Evolutionary conservation across 2,797 vertebrate species (phyloP), one percentile per base, ranked within the genome.

Genomic region (Myioborus melanocephalus): DNA sequence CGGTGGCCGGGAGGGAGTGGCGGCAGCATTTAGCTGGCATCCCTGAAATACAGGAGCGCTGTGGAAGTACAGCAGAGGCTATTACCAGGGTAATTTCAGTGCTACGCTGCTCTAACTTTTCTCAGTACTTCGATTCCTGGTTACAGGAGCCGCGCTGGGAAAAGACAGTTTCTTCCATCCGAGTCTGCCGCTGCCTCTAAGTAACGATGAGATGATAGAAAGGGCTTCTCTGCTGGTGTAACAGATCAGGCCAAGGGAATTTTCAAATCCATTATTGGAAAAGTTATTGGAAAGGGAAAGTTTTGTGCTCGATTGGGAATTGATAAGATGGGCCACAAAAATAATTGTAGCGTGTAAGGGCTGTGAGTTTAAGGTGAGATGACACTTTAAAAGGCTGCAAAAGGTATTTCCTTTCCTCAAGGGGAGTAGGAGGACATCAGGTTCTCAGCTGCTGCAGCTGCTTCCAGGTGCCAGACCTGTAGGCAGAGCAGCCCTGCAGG

Each of bases 141-240:
- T 27, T 27, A 1, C 10, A 8, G 56, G 34, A 61, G 12, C 9
- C 9, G 2, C 0, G 19, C 21, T 30, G 44, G 21, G 39, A 8
- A 43, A 34, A 20, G 49, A 1, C 5, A 8, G 0, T n/a, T 46
- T 43, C 47, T 65, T 37, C 34, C 3, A 0, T 17, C 41, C 27
- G 10, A 6, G 34, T 28, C 41, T 19, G 26, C 4, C 7, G 0
- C 44, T 13, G 41, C 26, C 70, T 57, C 32, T 52, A 8, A 41
- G 47, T 47, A 19, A 2, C 1, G 52, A 18, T 8, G 56, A 61
- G 47, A 53, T 6, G 1, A 10, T n/a, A 14, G n/a, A 18, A 46
- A 30, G 21, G 8, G n/a, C 10, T 43, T 39, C 26, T 50, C 30
- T 35, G 65, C 19, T 16, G 2, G 37, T 3, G 5, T 13, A 22